phyloP scores from a whole-genome alignment of 2,797 vertebrate genomes.

The Neosilurus hyrtlii region DNA sequence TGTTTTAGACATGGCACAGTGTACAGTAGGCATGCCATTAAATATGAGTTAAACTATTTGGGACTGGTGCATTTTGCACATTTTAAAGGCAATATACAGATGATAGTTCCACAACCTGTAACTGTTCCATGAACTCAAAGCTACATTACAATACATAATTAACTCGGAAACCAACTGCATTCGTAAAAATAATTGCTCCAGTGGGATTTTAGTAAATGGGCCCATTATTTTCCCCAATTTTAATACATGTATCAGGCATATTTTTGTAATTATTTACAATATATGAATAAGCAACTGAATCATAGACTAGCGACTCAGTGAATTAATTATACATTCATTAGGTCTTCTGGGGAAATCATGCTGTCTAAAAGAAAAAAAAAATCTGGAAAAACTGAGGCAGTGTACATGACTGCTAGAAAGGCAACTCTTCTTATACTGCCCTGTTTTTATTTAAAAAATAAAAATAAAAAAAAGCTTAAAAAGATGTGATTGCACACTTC shows the following conservation, averaged over 20 bases:
- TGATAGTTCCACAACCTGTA: constrained; percentile 37
- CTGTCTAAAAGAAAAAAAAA: constrained; percentile 37
- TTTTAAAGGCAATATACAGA: constrained; percentile 11
- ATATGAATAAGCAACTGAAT: constrained; percentile 58
- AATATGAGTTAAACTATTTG: constrained; percentile 9
- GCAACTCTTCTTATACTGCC: constrained; percentile 40
- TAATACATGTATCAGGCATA: constrained; percentile 47
- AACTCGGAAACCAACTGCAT: constrained; percentile 37
- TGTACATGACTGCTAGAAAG: constrained; percentile 36
- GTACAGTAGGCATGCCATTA: constrained; percentile 22
- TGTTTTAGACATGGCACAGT: constrained; percentile 22
- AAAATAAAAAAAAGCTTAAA: constrained; percentile 18
- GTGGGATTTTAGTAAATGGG: constrained; percentile 42
- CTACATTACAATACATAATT: constrained; percentile 43
- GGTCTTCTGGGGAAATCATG: constrained; percentile 54
- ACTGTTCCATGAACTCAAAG: constrained; percentile 40
- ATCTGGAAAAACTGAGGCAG: constrained; percentile 37
- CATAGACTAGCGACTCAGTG: constrained; percentile 41
- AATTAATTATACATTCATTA: constrained; percentile 60
- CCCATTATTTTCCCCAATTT: constrained; percentile 41
- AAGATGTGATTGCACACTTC: constrained; percentile 25
- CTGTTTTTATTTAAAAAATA: constrained; percentile 52
- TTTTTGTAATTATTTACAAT: constrained; percentile 60
- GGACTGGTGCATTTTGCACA: constrained; percentile 38
- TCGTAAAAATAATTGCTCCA: constrained; percentile 48